Base-by-base conservation (phyloP, 2,113 vertebrate genomes). In the Thalassarche chlororhynchos region DNA sequence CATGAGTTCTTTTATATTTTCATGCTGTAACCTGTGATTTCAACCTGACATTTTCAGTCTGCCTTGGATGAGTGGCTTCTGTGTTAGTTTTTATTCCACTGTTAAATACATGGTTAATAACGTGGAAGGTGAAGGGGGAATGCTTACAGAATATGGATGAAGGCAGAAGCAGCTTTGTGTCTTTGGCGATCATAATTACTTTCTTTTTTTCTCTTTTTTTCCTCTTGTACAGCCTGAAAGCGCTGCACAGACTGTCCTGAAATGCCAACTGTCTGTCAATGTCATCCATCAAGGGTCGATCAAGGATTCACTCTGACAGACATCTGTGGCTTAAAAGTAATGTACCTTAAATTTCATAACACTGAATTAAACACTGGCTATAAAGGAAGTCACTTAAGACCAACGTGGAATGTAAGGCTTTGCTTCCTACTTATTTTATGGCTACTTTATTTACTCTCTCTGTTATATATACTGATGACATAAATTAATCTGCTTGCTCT, bases 231-330 rank as follows among this genome's bases (percentile, higher is more conserved):
- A 64, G 57, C 24, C 31, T 87, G 42, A 42, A 90, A 87, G 28
- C 62, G 83, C 69, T 91, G n/a, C 57, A 54, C 69, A 79, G 82
- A 29, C 44, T 85, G 25, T 76, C 78, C 75, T 91, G 84, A 96
- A 96, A 95, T 97, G 84, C 54, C 87, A 82, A 1, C 36, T 95
- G 65, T 38, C 96, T 93, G 84, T 85, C 95, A 87, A 1, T 79
- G 70, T 83, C 84, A 66, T 47, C 77, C 70, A 17, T 87, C 65
- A 76, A 82, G 65, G 36, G 57, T 13, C 1, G 1, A 54, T 78
- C 49, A 66, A 76, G 47, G 61, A 87, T 90, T 89, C 8, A 1
- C 69, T 70, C 38, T 91, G 86, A 87, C 80, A 84, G 57, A 62
- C 10, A 57, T 61, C 34, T 51, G 16, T 84, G 61, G 58, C 74